phyloP scores from a whole-genome alignment of 1,140 invertebrate species.

The Cyclina sinensis region DNA sequence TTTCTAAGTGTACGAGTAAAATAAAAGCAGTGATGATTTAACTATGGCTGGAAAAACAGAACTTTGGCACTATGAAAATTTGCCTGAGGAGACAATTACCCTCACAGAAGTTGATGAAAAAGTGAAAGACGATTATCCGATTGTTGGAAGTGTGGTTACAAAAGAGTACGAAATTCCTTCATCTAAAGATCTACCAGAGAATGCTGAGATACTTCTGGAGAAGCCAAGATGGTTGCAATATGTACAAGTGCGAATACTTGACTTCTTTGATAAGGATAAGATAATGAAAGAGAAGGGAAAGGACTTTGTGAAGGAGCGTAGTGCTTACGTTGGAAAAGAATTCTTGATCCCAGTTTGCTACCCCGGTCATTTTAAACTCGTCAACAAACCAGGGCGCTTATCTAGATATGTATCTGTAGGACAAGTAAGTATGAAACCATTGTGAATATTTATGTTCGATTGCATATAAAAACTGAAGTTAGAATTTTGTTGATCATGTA shows the following conservation, averaged over 20 bases:
- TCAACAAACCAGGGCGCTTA: not conserved
- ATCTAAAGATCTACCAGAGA: not conserved
- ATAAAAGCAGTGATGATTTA: too few species aligned
- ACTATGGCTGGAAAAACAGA: too few species aligned
- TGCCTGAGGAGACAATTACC: not conserved
- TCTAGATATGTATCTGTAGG: not conserved
- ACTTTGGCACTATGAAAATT: not conserved
- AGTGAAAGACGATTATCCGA: not conserved
- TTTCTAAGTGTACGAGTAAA: too few species aligned
- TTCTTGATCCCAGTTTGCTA: not conserved
- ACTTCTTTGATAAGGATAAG: not conserved
- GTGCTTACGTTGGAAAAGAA: not conserved
- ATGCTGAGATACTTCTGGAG: not conserved
- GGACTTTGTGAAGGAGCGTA: not conserved
- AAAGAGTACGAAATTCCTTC: not conserved
- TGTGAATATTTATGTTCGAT: too few species aligned
- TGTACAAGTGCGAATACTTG: not conserved
- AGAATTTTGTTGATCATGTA: not conserved
- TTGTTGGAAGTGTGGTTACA: not conserved
- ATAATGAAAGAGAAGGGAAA: not conserved
- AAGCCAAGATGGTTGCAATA: constrained; percentile 9
- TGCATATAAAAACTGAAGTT: not conserved
- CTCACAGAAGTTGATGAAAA: not conserved
- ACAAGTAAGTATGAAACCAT: not conserved
- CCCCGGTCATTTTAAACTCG: not conserved